Percentiles rank a stretch among this genome's conserved stretches.
These are phyloP conservation scores for Diadema setosum DNA, from an alignment of 35 echinoderm and acorn worm genomes.

Conservation along the genomic window DNA sequence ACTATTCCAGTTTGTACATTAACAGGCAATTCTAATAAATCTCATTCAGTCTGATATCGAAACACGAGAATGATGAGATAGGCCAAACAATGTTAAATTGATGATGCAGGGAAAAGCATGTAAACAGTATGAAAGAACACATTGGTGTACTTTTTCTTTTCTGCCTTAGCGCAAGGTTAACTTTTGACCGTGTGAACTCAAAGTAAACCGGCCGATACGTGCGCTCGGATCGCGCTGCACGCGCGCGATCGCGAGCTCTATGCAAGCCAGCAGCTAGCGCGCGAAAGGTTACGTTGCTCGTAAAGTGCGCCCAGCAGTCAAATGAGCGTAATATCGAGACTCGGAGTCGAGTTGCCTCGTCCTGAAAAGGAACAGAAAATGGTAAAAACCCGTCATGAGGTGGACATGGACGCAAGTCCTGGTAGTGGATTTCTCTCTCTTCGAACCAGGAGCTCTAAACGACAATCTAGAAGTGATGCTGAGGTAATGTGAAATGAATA, in stretches of 20 bases:
- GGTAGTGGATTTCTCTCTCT: constrained; percentile 15
- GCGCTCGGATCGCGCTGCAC: background rate
- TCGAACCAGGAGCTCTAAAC: constrained; percentile 3
- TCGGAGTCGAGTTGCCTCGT: too few species aligned
- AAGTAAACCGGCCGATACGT: background rate
- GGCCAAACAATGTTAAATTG: background rate
- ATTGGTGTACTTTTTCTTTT: background rate
- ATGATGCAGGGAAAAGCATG: background rate
- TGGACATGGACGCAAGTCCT: background rate
- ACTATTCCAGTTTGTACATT: background rate
- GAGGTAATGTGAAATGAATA: background rate
- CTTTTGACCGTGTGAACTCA: background rate
- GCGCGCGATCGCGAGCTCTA: background rate
- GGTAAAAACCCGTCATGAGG: constrained; percentile 8
- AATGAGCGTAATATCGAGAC: background rate
- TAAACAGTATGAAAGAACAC: background rate
- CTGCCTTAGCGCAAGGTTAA: background rate
- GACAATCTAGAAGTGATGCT: constrained; percentile 41
- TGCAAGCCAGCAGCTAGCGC: background rate
- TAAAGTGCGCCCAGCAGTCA: background rate
- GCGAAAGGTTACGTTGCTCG: too few species aligned
- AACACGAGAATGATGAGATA: background rate
- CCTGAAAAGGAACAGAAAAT: background rate
- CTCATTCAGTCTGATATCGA: background rate
- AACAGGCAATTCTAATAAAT: background rate